A percentile compares a stretch with the other conserved stretches of the same genome.
phyloP scores from a whole-genome alignment of 1,140 invertebrate species.

The Brachionus koreanus region DNA sequence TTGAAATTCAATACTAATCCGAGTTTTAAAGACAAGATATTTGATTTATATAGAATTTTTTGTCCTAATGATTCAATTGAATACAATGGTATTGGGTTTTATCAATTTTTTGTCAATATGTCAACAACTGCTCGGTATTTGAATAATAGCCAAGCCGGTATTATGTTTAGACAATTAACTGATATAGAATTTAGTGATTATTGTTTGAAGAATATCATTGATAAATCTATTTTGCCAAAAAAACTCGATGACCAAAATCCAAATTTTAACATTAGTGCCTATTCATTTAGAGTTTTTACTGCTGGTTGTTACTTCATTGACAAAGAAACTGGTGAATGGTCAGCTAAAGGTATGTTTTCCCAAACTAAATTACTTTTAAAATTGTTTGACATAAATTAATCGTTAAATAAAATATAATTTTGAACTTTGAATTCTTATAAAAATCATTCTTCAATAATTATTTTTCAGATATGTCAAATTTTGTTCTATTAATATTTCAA shows the following conservation, averaged over 20 bases:
- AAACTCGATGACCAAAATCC: background rate
- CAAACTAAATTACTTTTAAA: background rate
- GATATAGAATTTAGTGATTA: background rate
- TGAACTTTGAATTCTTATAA: no score
- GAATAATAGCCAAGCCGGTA: background rate
- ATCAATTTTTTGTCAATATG: slow-evolving; percentile 20
- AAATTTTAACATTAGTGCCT: background rate
- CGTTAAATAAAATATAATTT: no score
- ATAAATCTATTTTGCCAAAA: background rate
- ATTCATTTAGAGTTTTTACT: background rate
- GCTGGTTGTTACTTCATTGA: slow-evolving; percentile 32
- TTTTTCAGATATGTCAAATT: no score
- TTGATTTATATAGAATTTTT: slow-evolving; percentile 17
- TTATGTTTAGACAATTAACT: background rate
- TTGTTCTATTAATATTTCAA: no score
- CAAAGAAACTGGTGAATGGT: slow-evolving; percentile 2
- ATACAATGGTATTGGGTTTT: background rate
- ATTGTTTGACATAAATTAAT: background rate
- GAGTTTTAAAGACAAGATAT: slow-evolving; percentile 9
- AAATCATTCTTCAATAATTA: no score
- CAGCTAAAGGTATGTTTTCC: background rate
- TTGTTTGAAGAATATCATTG: background rate
- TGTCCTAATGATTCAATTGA: background rate
- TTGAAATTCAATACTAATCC: background rate
- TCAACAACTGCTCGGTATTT: background rate